Percentiles rank a stretch among this genome's conserved stretches.
Evolutionary conservation across 2,888 invertebrate genomes (phyloP).

Genomic region (Erebia ligea): DNA sequence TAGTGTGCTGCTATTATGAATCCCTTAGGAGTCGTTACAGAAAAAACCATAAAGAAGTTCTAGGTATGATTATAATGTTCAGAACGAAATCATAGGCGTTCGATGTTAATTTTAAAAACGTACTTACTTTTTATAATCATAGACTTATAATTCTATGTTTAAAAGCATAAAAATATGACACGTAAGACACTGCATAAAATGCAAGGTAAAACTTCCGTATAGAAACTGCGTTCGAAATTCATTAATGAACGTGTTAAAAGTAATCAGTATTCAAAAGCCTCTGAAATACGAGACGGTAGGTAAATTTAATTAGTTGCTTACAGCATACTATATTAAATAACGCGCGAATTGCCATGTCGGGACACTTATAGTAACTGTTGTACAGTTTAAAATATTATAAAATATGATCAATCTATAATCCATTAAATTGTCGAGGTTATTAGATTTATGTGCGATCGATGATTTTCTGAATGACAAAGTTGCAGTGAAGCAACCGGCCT

Average conservation of each 20-base stretch:
- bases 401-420: no score
- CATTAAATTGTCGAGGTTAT: no score
- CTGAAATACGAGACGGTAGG: not conserved
- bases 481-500: no score
- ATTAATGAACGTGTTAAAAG: constrained; percentile 7
- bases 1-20: no score
- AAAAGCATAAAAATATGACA: not conserved
- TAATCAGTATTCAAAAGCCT: not conserved
- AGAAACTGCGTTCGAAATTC: not conserved
- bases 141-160: not conserved
- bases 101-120: not conserved
- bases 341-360: not conserved
- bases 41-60: no score
- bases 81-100: not conserved
- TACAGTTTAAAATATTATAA: not conserved
- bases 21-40: no score
- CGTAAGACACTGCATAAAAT: not conserved
- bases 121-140: not conserved
- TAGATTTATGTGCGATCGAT: no score
- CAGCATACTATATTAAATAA: not conserved
- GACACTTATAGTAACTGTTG: not conserved
- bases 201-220: not conserved
- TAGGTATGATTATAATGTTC: not conserved
- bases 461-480: no score
- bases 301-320: constrained; percentile 1